phyloP scores from a whole-genome alignment of 1,140 invertebrate species.

The Drosophila subobscura region DNA sequence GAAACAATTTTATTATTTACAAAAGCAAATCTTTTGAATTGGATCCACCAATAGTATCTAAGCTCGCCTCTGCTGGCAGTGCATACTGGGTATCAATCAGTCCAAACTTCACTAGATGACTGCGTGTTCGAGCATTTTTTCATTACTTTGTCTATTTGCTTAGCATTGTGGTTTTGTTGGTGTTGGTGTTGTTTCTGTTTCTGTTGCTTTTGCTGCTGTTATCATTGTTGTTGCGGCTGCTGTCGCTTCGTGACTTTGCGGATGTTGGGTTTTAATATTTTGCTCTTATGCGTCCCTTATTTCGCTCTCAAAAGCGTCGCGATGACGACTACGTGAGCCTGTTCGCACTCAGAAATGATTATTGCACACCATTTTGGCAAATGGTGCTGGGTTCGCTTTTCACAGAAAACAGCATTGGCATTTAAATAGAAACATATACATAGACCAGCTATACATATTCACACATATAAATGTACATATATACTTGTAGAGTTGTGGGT shows the following conservation, averaged over 20 bases:
- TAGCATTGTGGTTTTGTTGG: conserved; percentile 54
- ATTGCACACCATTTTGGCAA: conserved; percentile 68
- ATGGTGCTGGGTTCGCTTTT: conserved; percentile 31
- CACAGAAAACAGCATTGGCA: conserved; percentile 35
- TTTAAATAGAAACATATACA: conserved; percentile 67
- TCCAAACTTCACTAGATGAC: neutral
- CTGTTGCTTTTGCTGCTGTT: conserved; percentile 18
- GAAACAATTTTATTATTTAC: no score
- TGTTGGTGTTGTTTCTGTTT: conserved; percentile 54
- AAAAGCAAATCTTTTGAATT: no score
- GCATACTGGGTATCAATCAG: conserved; percentile 15
- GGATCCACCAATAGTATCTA: no score
- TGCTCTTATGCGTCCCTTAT: conserved; percentile 41
- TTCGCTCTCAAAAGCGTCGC: conserved; percentile 55
- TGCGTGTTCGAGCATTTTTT: conserved; percentile 44
- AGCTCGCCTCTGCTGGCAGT: no score
- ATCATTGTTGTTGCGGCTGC: conserved; percentile 26
- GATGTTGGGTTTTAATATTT: conserved; percentile 77
- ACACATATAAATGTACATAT: neutral
- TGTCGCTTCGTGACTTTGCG: conserved; percentile 52
- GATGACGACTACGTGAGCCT: conserved; percentile 70
- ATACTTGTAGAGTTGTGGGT: neutral
- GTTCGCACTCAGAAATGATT: conserved; percentile 71
- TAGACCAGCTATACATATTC: neutral
- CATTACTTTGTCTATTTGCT: conserved; percentile 77